These are phyloP conservation scores for Crocodylus rhombifer DNA, from an alignment of 2,797 vertebrate species.

Conservation along the genomic window DNA sequence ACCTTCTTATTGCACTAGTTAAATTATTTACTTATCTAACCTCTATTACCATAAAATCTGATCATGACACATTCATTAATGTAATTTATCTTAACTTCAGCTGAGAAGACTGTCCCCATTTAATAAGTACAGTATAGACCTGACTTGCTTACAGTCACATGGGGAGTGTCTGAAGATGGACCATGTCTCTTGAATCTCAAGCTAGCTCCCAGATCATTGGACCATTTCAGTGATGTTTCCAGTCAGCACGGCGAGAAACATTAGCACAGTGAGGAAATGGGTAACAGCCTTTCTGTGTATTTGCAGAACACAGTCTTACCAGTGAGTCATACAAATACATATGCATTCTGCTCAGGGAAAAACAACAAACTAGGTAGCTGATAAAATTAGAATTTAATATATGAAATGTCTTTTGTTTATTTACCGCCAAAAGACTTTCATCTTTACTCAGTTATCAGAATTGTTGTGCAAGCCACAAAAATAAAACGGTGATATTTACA, in stretches of 20 bases:
- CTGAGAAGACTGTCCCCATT: background rate
- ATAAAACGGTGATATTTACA: background rate
- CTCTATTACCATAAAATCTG: background rate
- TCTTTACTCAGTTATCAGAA: background rate
- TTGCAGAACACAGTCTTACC: background rate
- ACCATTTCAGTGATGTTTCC: background rate
- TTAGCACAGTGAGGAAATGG: background rate
- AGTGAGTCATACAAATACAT: background rate
- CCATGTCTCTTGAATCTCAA: no score
- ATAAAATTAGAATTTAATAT: background rate
- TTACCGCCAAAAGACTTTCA: background rate
- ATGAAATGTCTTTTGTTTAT: background rate
- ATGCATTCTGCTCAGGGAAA: background rate
- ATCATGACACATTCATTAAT: background rate
- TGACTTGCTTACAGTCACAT: accelerated
- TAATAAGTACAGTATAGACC: background rate
- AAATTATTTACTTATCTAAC: background rate
- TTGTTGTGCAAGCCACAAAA: background rate
- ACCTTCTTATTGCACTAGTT: background rate
- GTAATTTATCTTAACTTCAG: background rate
- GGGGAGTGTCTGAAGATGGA: no score
- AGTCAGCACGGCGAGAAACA: background rate
- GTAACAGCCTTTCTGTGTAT: background rate
- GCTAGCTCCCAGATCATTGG: no score
- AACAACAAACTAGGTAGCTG: background rate